Conservation (phyloP, 1,140 invertebrate species). For the Drosophila tristis region DNA sequence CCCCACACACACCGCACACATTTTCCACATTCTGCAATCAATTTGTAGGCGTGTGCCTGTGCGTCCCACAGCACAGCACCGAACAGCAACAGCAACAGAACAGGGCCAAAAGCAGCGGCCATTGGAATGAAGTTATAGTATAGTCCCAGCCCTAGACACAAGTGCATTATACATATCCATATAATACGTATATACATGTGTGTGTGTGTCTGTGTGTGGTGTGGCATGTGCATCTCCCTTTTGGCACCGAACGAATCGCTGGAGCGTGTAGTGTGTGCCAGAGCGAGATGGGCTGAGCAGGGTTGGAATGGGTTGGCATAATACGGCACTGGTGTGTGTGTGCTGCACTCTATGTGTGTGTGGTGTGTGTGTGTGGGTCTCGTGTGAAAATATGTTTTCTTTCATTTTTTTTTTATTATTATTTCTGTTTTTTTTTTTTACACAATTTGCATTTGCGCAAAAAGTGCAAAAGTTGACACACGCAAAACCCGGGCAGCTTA, state of each 20-base stretch:
- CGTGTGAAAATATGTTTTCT: conserved; percentile 70
- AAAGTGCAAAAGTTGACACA: conserved; percentile 81
- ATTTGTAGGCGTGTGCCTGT: conserved; percentile 5
- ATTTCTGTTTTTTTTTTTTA: conserved; percentile 38
- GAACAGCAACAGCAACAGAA: neutral
- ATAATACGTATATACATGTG: conserved; percentile 3
- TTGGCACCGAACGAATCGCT: conserved; percentile 55
- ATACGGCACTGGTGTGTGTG: neutral
- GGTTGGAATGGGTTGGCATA: neutral
- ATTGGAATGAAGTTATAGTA: conserved; percentile 64
- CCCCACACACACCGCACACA: neutral
- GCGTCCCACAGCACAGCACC: neutral
- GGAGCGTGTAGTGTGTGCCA: conserved; percentile 59
- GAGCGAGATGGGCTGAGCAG: conserved; percentile 1
- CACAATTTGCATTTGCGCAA: conserved; percentile 79
- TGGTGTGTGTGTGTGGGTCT: conserved; percentile 17
- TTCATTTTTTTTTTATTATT: conserved; percentile 44
- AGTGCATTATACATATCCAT: conserved; percentile 6
- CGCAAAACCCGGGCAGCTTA: conserved; percentile 58
- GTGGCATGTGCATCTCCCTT: conserved; percentile 18
- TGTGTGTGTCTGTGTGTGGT: conserved; percentile 25
- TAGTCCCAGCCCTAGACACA: conserved; percentile 1
- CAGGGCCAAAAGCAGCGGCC: conserved; percentile 42
- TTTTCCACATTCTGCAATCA: neutral
- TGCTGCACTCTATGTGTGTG: conserved; percentile 3